Percentiles rank a stretch among this genome's conserved stretches.
phyloP scores from a whole-genome alignment of 2,888 invertebrate genomes.

The Cheilosia vernalis region DNA sequence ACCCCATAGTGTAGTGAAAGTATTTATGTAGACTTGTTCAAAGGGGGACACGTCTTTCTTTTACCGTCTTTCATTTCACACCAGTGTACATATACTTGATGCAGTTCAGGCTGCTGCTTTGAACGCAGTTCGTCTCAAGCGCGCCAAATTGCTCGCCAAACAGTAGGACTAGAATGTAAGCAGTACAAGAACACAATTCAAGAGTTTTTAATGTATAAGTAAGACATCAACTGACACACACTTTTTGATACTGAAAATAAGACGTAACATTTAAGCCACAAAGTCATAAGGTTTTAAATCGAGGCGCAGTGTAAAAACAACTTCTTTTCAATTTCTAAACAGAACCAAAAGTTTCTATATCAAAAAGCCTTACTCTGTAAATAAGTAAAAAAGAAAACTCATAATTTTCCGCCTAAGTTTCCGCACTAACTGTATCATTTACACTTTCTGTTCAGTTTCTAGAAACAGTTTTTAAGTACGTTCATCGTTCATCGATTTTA shows the following conservation, averaged over 20 bases:
- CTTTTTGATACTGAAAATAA: constrained; percentile 65
- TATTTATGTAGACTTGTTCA: constrained; percentile 19
- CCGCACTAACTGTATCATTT: constrained; percentile 2
- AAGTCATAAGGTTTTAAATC: background rate
- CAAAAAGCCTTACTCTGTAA: constrained; percentile 72
- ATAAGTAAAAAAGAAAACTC: constrained; percentile 44
- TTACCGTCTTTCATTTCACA: background rate
- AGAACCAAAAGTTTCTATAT: constrained; percentile 75
- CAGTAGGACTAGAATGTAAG: constrained; percentile 35
- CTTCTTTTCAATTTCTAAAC: constrained; percentile 51
- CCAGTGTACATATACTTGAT: constrained; percentile 41
- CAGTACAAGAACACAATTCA: constrained; percentile 11
- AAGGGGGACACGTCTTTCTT: background rate
- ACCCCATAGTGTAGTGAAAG: constrained; percentile 17
- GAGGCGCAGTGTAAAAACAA: constrained; percentile 27
- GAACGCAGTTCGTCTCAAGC: constrained; percentile 20
- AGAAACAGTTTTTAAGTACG: constrained; percentile 11
- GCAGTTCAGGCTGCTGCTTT: constrained; percentile 11
- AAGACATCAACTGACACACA: constrained; percentile 16
- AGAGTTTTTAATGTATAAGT: constrained; percentile 27
- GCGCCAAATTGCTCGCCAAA: constrained; percentile 46
- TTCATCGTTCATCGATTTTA: constrained; percentile 23
- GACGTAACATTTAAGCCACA: constrained; percentile 13
- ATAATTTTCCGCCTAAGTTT: constrained; percentile 45
- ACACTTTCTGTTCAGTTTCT: background rate